A percentile compares a stretch with the other conserved stretches of the same genome.
Conservation (phyloP, 2,888 invertebrate species). For the Drosophila mimica region DNA sequence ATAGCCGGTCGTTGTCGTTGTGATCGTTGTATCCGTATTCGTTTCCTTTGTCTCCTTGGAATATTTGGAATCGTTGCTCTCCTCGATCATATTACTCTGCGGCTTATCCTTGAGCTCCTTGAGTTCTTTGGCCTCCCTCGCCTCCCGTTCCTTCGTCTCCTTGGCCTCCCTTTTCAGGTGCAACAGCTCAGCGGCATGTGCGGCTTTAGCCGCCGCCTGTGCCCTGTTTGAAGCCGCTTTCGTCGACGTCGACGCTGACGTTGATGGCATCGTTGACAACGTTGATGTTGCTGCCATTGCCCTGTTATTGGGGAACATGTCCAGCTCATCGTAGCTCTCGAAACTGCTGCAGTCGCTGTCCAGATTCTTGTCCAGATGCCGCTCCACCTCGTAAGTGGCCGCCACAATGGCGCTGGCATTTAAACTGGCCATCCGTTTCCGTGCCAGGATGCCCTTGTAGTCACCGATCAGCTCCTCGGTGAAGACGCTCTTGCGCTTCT, state of each 20-base stretch:
- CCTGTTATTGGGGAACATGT: constrained; percentile 20
- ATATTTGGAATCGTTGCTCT: constrained; percentile 82
- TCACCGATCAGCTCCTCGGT: constrained; percentile 87
- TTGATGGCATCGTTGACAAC: neutral
- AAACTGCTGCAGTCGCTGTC: constrained; percentile 83
- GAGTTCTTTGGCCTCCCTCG: constrained; percentile 32
- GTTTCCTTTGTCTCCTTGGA: constrained; percentile 83
- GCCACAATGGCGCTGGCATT: constrained; percentile 96
- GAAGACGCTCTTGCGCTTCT: constrained; percentile 84
- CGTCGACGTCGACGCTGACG: neutral
- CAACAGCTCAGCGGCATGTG: constrained; percentile 1
- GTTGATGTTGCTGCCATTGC: neutral
- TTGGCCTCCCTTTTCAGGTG: constrained; percentile 54
- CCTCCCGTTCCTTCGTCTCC: constrained; percentile 29
- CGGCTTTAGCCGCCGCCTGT: neutral
- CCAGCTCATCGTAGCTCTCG: constrained; percentile 83
- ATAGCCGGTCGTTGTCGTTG: constrained; percentile 75
- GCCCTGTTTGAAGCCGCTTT: constrained; percentile 12
- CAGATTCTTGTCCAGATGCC: constrained; percentile 84
- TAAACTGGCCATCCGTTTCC: constrained; percentile 95
- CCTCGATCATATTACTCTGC: constrained; percentile 76
- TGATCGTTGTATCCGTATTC: constrained; percentile 80
- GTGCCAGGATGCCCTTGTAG: constrained; percentile 93
- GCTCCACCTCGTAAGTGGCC: constrained; percentile 92
- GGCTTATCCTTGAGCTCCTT: constrained; percentile 51